Conservation (phyloP, 2,888 invertebrate species). For the Crepidodera aurea region DNA sequence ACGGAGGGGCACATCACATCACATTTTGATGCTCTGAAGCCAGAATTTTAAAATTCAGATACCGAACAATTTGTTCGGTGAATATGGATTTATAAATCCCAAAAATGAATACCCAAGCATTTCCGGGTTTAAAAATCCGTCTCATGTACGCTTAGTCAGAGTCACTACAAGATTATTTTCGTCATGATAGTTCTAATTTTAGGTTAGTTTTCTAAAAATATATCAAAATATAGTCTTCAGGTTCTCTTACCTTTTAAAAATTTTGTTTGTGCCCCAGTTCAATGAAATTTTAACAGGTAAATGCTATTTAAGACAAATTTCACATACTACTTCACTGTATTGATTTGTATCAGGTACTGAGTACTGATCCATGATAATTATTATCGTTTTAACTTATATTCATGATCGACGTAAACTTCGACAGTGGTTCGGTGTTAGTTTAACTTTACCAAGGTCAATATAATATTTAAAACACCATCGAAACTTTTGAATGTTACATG, state of each 20-base stretch:
- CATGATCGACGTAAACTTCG: constrained; percentile 9
- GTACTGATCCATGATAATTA: background rate
- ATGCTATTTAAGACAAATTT: background rate
- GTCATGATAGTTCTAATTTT: background rate
- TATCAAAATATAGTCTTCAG: background rate
- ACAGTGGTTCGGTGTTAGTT: background rate
- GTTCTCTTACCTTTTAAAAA: constrained; percentile 19
- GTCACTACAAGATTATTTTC: background rate
- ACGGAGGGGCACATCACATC: too few relatives aligned
- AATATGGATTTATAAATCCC: too few relatives aligned
- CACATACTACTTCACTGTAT: background rate
- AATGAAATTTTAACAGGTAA: constrained; percentile 7
- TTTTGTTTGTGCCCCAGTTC: background rate
- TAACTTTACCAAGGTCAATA: constrained; percentile 22
- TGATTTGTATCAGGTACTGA: background rate
- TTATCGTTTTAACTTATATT: constrained; percentile 11
- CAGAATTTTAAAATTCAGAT: too few relatives aligned
- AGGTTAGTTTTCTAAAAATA: constrained; percentile 5
- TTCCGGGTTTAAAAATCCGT: background rate
- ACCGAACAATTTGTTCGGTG: too few relatives aligned
- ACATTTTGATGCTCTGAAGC: too few relatives aligned
- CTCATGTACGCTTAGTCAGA: background rate
- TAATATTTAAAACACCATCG: constrained; percentile 6
- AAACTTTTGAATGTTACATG: constrained; percentile 3
- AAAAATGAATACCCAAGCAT: too few relatives aligned